Evolutionary conservation across 2,113 vertebrate genomes (phyloP).

Genomic region (Lepus timidus): DNA sequence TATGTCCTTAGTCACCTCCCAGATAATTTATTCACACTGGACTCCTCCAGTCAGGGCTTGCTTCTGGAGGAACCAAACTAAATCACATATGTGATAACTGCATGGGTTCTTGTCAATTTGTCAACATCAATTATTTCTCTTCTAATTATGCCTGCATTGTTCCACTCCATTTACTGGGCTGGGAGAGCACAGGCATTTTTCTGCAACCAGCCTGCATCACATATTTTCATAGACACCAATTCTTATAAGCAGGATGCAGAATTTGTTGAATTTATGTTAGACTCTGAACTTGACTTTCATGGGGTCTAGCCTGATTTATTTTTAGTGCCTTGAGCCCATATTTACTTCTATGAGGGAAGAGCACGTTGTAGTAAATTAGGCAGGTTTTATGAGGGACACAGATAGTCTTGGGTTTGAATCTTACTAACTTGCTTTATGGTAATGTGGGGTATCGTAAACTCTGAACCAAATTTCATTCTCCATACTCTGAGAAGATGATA

Average conservation of each 20-base stretch:
- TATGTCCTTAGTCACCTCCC: background rate
- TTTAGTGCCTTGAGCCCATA: constrained; percentile 7
- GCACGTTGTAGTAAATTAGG: constrained; percentile 41
- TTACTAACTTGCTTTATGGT: background rate
- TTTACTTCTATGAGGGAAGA: background rate
- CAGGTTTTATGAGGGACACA: background rate
- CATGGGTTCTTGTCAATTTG: background rate
- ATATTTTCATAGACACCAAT: background rate
- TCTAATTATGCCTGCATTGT: constrained; percentile 1
- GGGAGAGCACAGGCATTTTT: background rate
- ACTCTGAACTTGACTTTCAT: constrained; percentile 56
- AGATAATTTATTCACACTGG: background rate
- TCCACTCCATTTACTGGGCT: background rate
- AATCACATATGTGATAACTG: background rate
- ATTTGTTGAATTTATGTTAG: constrained; percentile 43
- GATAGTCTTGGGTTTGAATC: constrained; percentile 41
- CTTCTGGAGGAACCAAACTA: background rate
- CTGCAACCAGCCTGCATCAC: background rate
- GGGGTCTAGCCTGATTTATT: constrained; percentile 46
- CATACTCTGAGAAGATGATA: constrained; percentile 10
- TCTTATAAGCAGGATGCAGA: constrained; percentile 41
- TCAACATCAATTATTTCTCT: background rate
- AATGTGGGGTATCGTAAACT: constrained; percentile 2
- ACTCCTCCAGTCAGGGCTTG: background rate
- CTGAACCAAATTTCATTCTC: constrained; percentile 10